Base-by-base conservation (phyloP, 2,888 invertebrate genomes). In the Hermaeophaga mercurialis region DNA sequence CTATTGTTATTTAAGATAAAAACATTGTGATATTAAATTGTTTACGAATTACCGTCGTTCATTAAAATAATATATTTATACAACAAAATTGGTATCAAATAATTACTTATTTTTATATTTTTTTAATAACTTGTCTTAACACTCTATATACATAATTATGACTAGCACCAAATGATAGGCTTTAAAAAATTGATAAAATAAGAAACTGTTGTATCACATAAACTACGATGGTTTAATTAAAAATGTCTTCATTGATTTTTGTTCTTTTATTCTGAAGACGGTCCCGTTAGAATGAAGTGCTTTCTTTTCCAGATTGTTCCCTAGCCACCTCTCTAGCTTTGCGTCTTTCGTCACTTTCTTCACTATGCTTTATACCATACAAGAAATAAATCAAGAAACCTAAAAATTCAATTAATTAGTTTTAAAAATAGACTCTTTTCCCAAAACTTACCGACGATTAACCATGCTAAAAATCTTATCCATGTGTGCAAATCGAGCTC, bases 381-480 rank as follows among this genome's bases (percentile, higher is more conserved):
- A 80, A 75, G 76, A 95, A 91, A 78, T 96, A 96, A 70, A 96
- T 93, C 1, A 85, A 68, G 70, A 93, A 89, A 47, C 93, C 92
- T 91, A 78, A 3, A 78, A 77, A 34, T 26, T 1, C 7, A n/a
- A 45, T 33, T 11, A 34, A 26, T 8, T 3, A 8, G 1, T 5
- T 17, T 38, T 31, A 9, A 7, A 12, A 7, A 1, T 14, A 11
- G 3, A 34, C 34, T n/a, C 1, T 2, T 11, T 9, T 15, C 1
- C 7, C 9, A 80, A 9, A 46, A 59, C 80, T 80, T 72, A 84
- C 95, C 96, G 57, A 94, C 79, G 5, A 81, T 72, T 66, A 96
- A 83, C 96, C 96, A 96, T 11, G 91, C 82, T 49, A 83, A 80
- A 79, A 96, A 95, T 70, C 95, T 82, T 55, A 94, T 84, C 96